A percentile compares a stretch with the other conserved stretches of the same genome.
Conservation (phyloP, 2,888 invertebrate species). For the Dinocampus coccinellae region DNA sequence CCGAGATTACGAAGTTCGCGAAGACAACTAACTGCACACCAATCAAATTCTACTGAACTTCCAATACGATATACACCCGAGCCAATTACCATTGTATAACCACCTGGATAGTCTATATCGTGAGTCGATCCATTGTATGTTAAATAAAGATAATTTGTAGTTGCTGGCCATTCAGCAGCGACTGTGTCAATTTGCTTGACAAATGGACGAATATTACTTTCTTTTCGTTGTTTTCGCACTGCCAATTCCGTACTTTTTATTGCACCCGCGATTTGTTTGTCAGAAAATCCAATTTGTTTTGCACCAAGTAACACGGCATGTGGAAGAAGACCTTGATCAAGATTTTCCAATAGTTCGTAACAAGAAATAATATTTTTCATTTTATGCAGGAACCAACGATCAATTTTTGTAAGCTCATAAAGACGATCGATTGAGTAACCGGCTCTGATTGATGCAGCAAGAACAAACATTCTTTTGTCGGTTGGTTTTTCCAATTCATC, state of each 20-base stretch:
- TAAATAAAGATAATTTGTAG: slow-evolving; percentile 97
- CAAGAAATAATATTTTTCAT: slow-evolving; percentile 91
- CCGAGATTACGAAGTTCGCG: slow-evolving; percentile 89
- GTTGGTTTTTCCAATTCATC: slow-evolving; percentile 93
- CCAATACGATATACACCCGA: slow-evolving; percentile 97
- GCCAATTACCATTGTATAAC: slow-evolving; percentile 88
- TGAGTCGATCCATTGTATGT: slow-evolving; percentile 92
- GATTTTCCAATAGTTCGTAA: slow-evolving; percentile 77
- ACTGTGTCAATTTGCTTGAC: slow-evolving; percentile 99
- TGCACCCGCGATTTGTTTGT: slow-evolving; percentile 92
- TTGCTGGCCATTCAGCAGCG: slow-evolving; percentile 99
- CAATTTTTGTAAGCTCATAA: slow-evolving; percentile 96
- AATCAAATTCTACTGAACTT: slow-evolving; percentile 99
- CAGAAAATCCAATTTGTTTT: slow-evolving; percentile 96
- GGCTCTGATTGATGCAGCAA: slow-evolving; percentile 91
- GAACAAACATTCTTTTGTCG: slow-evolving; percentile 95
- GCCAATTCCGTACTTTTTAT: slow-evolving; percentile 91
- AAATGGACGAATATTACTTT: slow-evolving; percentile 83
- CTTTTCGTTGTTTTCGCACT: slow-evolving; percentile 82
- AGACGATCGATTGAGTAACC: slow-evolving; percentile 87
- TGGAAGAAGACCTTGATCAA: slow-evolving; percentile 75
- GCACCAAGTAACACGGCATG: slow-evolving; percentile 79
- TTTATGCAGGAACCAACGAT: slow-evolving; percentile 95
- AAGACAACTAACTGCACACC: slow-evolving; percentile 98
- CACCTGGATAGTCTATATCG: slow-evolving; percentile 86